phyloP scores from a whole-genome alignment of 2,888 invertebrate genomes.

The Arctia plantaginis region DNA sequence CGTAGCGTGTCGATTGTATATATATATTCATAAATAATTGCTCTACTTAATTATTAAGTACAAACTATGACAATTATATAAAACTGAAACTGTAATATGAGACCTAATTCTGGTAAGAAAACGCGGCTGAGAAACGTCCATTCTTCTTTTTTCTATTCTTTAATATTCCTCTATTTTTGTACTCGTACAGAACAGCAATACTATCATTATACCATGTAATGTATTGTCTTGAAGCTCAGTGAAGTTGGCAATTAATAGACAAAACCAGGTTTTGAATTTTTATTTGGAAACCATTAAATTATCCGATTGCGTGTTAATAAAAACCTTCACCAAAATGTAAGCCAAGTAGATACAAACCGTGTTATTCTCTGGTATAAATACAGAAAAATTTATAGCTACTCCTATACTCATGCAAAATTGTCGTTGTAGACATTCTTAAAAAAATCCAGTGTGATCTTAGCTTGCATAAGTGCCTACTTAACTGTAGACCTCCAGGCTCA shows the following conservation, averaged over 20 bases:
- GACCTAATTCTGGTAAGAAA: no score
- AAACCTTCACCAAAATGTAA: not conserved
- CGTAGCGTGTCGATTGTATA: not conserved
- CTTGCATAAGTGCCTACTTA: constrained; percentile 37
- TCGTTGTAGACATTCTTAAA: constrained; percentile 17
- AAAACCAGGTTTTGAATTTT: not conserved
- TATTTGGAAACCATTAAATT: not conserved
- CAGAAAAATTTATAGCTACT: not conserved
- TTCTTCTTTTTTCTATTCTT: not conserved
- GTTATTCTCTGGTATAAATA: not conserved
- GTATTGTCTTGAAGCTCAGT: not conserved
- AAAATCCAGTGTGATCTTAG: constrained; percentile 21
- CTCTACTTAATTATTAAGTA: no score
- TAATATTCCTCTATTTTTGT: not conserved
- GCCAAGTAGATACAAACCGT: not conserved
- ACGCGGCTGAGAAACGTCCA: no score
- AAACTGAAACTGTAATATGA: no score
- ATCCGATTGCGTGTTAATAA: not conserved
- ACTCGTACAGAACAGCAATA: no score
- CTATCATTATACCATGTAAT: no score
- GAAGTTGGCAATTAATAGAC: not conserved
- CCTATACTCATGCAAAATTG: constrained; percentile 1
- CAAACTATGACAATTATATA: no score
- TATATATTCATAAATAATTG: no score
- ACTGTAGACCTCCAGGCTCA: constrained; percentile 38